Conservation (phyloP, 2,113 vertebrate species). For the Clarias gariepinus region DNA sequence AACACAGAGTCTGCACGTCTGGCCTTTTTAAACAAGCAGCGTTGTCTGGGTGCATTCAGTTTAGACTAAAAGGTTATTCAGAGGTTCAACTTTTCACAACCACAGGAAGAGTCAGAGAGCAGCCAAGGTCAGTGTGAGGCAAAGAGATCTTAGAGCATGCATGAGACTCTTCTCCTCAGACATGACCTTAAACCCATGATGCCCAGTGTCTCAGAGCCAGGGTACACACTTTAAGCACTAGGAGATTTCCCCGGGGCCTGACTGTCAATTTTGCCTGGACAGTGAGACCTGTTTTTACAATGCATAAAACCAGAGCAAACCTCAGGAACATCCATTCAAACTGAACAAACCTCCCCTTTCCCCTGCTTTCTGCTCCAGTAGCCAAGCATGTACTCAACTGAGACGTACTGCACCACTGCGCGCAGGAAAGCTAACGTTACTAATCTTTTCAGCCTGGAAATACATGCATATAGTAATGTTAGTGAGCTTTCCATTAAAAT, state of each 20-base stretch:
- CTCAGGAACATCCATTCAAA: slow-evolving; percentile 8
- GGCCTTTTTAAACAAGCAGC: slow-evolving; percentile 40
- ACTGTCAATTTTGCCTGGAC: not conserved
- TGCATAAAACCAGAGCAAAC: not conserved
- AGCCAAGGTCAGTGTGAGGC: slow-evolving; percentile 23
- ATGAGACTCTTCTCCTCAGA: slow-evolving; percentile 1
- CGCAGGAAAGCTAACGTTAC: not conserved
- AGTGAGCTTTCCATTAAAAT: not conserved
- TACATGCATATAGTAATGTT: slow-evolving; percentile 2
- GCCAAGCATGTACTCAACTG: not conserved
- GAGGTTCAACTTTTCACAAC: not conserved
- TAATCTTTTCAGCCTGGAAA: not conserved
- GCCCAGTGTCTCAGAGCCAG: slow-evolving; percentile 20
- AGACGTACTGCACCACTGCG: not conserved
- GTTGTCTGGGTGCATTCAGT: slow-evolving; percentile 5
- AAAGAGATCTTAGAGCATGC: slow-evolving; percentile 1
- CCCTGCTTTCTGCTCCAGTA: not conserved
- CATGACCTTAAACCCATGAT: slow-evolving; percentile 27
- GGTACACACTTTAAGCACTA: not conserved
- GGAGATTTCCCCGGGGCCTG: not conserved
- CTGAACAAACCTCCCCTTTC: not conserved
- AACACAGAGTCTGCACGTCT: slow-evolving; percentile 10
- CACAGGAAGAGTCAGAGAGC: slow-evolving; percentile 27
- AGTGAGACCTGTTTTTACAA: not conserved
- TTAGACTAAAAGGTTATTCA: slow-evolving; percentile 25